Conservation (phyloP, 1,140 invertebrate genomes). For the Cardiocondyla obscurior region DNA sequence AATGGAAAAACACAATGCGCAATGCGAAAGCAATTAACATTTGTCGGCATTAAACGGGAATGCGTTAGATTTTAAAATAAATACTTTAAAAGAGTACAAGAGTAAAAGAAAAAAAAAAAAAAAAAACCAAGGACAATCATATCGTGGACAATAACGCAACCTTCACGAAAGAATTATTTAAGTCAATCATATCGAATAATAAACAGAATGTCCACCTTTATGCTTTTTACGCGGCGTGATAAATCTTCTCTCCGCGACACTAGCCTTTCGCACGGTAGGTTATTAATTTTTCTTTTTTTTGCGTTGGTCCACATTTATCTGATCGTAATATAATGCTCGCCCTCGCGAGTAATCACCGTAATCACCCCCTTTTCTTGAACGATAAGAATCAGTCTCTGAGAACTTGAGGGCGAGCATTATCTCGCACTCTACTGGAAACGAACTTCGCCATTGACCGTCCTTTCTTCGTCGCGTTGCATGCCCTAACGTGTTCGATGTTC, state of each 20-base stretch:
- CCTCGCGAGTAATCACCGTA: not conserved
- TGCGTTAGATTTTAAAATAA: not conserved
- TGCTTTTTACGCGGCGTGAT: conserved; percentile 29
- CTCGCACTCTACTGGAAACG: not conserved
- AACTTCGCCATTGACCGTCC: conserved; percentile 42
- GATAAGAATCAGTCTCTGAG: conserved; percentile 42
- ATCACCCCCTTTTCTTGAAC: not conserved
- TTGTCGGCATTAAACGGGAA: not conserved
- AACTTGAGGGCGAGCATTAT: conserved; percentile 23
- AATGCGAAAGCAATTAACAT: not conserved
- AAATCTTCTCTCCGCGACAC: conserved; percentile 13
- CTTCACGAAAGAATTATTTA: not conserved
- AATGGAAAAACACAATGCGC: not conserved
- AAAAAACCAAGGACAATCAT: not conserved
- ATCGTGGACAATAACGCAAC: not conserved
- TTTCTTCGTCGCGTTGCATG: conserved; percentile 17
- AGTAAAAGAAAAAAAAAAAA: not conserved
- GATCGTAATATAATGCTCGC: conserved; percentile 1
- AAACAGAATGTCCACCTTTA: not conserved
- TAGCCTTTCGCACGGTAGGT: not conserved
- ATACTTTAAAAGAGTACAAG: no score
- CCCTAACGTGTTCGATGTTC: conserved; percentile 6
- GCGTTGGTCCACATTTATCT: conserved; percentile 38
- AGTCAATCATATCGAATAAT: conserved; percentile 8
- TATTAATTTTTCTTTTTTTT: conserved; percentile 43